Evolutionary conservation across 2,113 vertebrate species (phyloP), one percentile per base, ranked within the genome.

Genomic region (Heloderma charlesbogerti): DNA sequence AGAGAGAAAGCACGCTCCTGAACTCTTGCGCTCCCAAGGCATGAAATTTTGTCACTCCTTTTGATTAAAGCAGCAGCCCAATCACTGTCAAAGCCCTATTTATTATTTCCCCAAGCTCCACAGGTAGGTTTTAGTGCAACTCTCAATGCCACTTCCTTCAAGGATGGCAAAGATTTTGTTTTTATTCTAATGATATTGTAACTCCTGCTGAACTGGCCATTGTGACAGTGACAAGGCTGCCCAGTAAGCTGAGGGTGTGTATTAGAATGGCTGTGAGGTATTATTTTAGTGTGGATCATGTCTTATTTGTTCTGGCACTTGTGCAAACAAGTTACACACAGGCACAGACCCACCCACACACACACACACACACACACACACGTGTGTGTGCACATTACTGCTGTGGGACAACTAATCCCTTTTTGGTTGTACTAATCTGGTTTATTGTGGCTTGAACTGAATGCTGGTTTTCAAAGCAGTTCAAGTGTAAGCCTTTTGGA

Each of bases 391-490:
- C 22, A 4, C 22, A 2, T 27, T 83, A 37, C 25, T 74, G 16
- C 45, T 89, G 4, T 74, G 8, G 37, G n/a, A 43, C 63, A 83
- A 16, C 25, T 72, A 83, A 75, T 60, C 51, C 18, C 25, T 84
- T 69, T n/a, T 63, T 45, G 54, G 34, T 87, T 75, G n/a, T 74
- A 31, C 27, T 89, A 74, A 84, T 89, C 80, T 83, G 48, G 6
- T 27, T 60, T 40, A 75, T n/a, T 89, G 37, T 84, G 18, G 2
- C 22, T 45, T 20, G 18, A 84, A 75, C 8, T 29, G 16, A n/a
- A 75, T 60, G 81, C 51, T 74, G 67, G 78, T 43, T 74, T 84
- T 84, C 69, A 60, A 82, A 89, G 51, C 40, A 63, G 16, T 60
- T 45, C 45, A 89, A 57, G 7, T 69, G 71, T 75, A 63, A 63